phyloP scores from a whole-genome alignment of 2,113 vertebrate genomes.

The Ceratotherium simum region DNA sequence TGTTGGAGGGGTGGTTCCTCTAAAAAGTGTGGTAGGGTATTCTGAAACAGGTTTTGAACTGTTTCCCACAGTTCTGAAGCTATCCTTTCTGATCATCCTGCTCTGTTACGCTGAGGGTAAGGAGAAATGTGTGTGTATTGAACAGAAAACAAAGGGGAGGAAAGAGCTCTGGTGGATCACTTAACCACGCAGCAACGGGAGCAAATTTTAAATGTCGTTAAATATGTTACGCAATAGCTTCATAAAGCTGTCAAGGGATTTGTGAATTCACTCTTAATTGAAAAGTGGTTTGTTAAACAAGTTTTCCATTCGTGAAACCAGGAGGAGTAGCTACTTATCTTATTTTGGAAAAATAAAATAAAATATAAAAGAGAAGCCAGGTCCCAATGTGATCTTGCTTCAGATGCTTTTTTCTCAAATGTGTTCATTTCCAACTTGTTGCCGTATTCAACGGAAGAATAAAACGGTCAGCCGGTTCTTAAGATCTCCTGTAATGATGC shows the following conservation, averaged over 20 bases:
- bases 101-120: not conserved
- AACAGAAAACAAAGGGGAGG: not conserved
- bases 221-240: not conserved
- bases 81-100: not conserved
- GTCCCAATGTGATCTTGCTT: not conserved
- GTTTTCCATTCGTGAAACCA: not conserved
- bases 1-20: not conserved
- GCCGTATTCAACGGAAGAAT: not conserved
- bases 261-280: constrained; percentile 1
- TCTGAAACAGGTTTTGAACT: not conserved
- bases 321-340: not conserved
- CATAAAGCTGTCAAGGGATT: not conserved
- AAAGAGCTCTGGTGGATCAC: not conserved
- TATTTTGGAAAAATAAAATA: not conserved
- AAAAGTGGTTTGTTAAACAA: constrained; percentile 38
- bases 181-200: not conserved
- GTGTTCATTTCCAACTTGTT: not conserved
- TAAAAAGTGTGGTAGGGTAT: not conserved
- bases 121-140: not conserved
- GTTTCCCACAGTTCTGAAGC: not conserved
- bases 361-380: not conserved
- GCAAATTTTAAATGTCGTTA: constrained; percentile 21
- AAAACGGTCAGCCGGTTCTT: not conserved
- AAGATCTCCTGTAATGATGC: not conserved
- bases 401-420: not conserved